Percentiles rank a stretch among this genome's conserved stretches.
phyloP scores from a whole-genome alignment of 1,140 invertebrate species.

The Brachionus manjavacas region DNA sequence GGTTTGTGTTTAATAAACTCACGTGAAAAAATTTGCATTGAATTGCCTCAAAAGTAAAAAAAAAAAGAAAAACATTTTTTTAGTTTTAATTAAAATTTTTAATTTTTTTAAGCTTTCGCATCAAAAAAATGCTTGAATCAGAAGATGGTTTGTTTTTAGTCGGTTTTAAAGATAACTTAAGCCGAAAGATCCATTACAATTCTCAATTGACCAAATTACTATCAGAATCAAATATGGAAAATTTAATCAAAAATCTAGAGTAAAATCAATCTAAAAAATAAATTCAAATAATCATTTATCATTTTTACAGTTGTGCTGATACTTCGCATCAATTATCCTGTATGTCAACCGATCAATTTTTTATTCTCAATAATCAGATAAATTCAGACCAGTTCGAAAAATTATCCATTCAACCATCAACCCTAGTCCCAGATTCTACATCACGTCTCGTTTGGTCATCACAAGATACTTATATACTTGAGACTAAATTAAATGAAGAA shows the following conservation, averaged over 20 bases:
- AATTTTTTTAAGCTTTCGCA: neutral
- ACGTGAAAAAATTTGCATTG: constrained; percentile 19
- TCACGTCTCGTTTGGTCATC: neutral
- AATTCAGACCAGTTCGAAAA: neutral
- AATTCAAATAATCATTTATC: neutral
- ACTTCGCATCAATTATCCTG: neutral
- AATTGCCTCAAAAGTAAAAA: neutral
- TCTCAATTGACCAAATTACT: neutral
- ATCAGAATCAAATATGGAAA: neutral
- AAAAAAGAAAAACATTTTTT: neutral
- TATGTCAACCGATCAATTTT: neutral
- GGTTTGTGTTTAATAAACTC: neutral
- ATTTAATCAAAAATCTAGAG: neutral
- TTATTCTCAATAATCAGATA: neutral
- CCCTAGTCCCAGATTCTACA: neutral
- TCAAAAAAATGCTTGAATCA: neutral
- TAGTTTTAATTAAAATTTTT: neutral
- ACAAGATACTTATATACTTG: neutral
- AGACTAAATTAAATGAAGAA: neutral
- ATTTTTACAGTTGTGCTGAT: neutral
- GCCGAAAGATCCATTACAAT: constrained; percentile 6
- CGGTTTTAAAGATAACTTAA: neutral
- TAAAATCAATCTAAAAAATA: neutral
- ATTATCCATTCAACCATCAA: neutral
- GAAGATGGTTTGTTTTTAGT: neutral